phyloP scores from a whole-genome alignment of 2,797 vertebrate species.

The Gymnothorax javanicus region DNA sequence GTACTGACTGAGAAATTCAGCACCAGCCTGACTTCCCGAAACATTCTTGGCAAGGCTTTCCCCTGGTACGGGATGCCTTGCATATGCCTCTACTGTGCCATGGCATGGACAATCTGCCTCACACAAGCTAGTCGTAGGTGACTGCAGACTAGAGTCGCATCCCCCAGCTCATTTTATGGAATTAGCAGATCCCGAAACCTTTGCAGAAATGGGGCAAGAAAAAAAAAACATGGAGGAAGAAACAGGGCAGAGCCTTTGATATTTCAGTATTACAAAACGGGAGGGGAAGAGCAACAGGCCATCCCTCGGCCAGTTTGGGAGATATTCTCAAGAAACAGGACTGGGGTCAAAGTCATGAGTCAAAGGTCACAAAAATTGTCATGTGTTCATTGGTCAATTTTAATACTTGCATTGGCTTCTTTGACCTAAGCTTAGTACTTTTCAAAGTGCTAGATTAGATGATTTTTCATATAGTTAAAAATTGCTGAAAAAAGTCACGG shows the following conservation, averaged over 20 bases:
- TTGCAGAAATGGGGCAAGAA: neutral
- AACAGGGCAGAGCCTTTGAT: neutral
- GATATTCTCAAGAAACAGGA: no score
- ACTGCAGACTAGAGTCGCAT: neutral
- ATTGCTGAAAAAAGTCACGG: no score
- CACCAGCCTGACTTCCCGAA: neutral
- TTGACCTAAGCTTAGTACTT: no score
- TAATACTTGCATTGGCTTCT: no score
- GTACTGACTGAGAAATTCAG: neutral
- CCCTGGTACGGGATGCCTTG: neutral
- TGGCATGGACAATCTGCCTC: neutral
- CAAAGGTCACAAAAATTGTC: no score
- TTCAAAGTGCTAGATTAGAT: no score
- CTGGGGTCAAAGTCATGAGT: no score
- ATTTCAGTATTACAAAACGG: slow-evolving; percentile 1
- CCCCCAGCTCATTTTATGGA: neutral
- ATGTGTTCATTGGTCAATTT: no score
- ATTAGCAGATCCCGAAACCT: neutral
- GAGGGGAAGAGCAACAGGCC: neutral
- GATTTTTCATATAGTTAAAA: no score
- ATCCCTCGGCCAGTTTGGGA: neutral
- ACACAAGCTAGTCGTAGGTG: neutral
- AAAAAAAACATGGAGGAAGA: neutral
- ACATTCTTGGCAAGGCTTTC: neutral
- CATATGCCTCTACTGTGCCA: neutral